Base-by-base conservation (phyloP, 1,140 invertebrate species). In the Drosophila seguyi region DNA sequence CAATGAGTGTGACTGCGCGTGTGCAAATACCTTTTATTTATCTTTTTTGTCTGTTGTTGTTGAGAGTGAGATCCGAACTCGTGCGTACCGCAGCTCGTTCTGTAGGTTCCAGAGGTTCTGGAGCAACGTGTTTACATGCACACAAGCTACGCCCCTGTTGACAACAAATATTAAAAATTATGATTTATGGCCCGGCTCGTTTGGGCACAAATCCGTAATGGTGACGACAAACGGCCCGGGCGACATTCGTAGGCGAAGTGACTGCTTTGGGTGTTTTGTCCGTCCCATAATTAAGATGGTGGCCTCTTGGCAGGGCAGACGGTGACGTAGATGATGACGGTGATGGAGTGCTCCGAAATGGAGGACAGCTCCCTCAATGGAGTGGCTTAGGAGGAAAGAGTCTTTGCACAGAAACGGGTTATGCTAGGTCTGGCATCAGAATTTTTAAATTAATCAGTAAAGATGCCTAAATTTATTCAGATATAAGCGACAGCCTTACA, bases 81-180 rank as follows among this genome's bases (percentile, higher is more conserved):
- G 58, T 75, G 59, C 57, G 71, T 74, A 74, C 60, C 73, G 60
- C 31, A 67, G 62, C 44, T 42, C 48, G 65, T 65, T 85, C 75
- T 84, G 63, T 72, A 84, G 74, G 27, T 14, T 52, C 27, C 47
- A 41, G 36, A 48, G 50, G 74, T 73, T 85, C 79, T 85, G 57
- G 81, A 85, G 75, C 36, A 45, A 58, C 76, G 52, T 88, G 80
- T 84, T 88, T 90, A 88, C 84, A 90, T 74, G 82, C 59, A 88
- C 85, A 84, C 85, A 71, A 57, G 84, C 75, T 80, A 91, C 88
- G 88, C 84, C 88, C 88, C 73, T 91, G 88, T 85, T 85, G 88
- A 87, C 88, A 91, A 91, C 77, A 91, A 88, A 91, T 91, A 91
- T 88, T 84, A 85, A 91, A 91, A 91, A 91, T 91, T 91, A 91